Base-by-base conservation (phyloP, 2,888 invertebrate species). In the Ellobium chinense region DNA sequence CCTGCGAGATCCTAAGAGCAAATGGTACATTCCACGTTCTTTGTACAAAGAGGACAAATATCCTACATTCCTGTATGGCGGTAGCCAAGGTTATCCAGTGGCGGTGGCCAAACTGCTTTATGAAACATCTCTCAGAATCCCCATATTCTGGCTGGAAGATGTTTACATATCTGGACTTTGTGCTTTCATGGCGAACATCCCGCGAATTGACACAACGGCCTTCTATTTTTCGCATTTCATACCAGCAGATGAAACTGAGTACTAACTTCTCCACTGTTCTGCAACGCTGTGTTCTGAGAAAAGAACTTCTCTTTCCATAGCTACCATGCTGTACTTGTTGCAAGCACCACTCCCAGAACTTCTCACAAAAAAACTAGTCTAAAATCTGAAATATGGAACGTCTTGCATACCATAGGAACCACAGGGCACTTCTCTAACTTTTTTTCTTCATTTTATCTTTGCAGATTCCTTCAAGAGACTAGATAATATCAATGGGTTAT, bases 161-260 rank as follows among this genome's bases (percentile, higher is more conserved):
- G 63, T 75, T 21, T 75, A 63, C 54, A 39, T 75, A 27, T 63
- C 75, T 63, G 75, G 75, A n/a, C 9, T 75, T 1, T 63, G 62
- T 31, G 75, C 75, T 31, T 12, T 12, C 12, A 24, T 75, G 31
- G 27, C 65, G 24, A 62, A 75, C 24, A 75, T 75, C n/a, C 75
- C 75, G 29, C 3, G 62, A n/a, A 31, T 31, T 21, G 75, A 75
- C 65, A 46, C 24, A 21, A 9, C 24, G 1, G 75, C 75, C 18
- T 63, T 75, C 5, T 75, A 75, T 46, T 75, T 75, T 31, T 63
- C 62, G 3, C 60, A 75, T 31, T 63, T 60, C 31, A 37, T 60
- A 14, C 60, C 62, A 1, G 60, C 60, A 21, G 37, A 58, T 5
- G 73, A 73, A 62, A 60, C 12, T 2, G 70, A 70, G 34, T 70